phyloP scores from a whole-genome alignment of 2,797 vertebrate genomes.

The Sebastiscus tertius region DNA sequence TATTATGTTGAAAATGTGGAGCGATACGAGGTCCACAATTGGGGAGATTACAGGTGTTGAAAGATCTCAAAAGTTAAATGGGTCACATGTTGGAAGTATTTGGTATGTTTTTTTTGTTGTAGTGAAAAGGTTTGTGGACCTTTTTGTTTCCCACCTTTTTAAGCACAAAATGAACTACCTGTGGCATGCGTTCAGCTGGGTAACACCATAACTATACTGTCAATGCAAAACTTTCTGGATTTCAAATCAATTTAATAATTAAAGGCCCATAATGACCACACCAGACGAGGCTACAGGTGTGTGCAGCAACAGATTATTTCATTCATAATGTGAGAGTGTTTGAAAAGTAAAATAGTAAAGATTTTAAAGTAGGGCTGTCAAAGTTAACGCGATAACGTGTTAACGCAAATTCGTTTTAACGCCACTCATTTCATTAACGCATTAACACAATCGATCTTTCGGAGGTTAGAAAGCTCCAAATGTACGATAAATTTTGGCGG shows the following conservation, averaged over 20 bases:
- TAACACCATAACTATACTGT: background rate
- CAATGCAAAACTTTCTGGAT: background rate
- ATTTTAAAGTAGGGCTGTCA: background rate
- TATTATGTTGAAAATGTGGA: background rate
- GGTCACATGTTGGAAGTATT: background rate
- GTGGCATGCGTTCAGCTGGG: background rate
- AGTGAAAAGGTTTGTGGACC: background rate
- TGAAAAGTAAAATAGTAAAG: background rate
- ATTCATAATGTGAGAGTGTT: background rate
- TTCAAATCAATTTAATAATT: background rate
- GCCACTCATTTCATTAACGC: no score
- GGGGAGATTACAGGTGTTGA: background rate
- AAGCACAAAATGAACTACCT: background rate
- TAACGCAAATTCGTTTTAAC: no score
- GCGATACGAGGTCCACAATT: background rate
- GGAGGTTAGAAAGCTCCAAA: no score
- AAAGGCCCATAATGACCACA: no score
- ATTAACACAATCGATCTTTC: no score
- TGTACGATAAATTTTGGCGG: no score
- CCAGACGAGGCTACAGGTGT: background rate
- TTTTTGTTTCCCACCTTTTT: background rate
- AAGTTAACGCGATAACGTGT: no score
- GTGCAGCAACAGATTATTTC: background rate
- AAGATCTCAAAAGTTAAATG: background rate
- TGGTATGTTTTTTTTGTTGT: background rate